Evolutionary conservation across 2,888 invertebrate species (phyloP).

Genomic region (Eupithecia subfuscata): DNA sequence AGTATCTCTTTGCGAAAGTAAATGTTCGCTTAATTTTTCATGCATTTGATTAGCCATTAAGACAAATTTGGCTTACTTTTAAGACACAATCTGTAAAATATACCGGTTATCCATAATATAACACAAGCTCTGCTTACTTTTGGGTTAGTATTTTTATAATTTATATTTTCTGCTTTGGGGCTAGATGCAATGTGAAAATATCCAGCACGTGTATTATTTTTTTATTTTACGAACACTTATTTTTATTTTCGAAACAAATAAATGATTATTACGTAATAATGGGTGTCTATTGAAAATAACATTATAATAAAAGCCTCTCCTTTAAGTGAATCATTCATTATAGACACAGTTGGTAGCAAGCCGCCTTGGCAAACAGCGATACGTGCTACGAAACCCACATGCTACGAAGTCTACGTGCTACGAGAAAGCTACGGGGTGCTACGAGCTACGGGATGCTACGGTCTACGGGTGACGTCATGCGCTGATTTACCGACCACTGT

Average conservation of each 20-base stretch:
- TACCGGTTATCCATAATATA: too few species aligned
- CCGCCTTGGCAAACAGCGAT: conserved; percentile 28
- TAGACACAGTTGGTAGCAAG: conserved; percentile 26
- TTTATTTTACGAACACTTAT: too few species aligned
- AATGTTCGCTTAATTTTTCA: neutral
- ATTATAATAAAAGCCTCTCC: neutral
- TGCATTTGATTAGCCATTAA: neutral
- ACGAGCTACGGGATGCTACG: conserved; percentile 39
- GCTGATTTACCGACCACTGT: conserved; percentile 58
- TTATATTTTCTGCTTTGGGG: too few species aligned
- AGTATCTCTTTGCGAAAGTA: neutral
- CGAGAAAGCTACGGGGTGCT: conserved; percentile 46
- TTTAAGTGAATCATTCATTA: conserved; percentile 6
- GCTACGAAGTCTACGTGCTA: conserved; percentile 10
- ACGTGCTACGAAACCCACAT: conserved; percentile 26
- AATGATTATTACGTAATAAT: neutral
- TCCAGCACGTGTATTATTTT: too few species aligned
- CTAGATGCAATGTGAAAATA: too few species aligned
- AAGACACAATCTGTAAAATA: too few species aligned
- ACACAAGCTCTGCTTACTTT: neutral
- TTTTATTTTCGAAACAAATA: neutral
- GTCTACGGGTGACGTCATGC: conserved; percentile 57
- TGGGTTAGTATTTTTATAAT: too few species aligned
- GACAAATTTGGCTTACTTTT: neutral
- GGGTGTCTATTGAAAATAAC: neutral